Evolutionary conservation across 2,113 vertebrate species (phyloP), one percentile per base, ranked within the genome.

Genomic region (Grantiella picta): DNA sequence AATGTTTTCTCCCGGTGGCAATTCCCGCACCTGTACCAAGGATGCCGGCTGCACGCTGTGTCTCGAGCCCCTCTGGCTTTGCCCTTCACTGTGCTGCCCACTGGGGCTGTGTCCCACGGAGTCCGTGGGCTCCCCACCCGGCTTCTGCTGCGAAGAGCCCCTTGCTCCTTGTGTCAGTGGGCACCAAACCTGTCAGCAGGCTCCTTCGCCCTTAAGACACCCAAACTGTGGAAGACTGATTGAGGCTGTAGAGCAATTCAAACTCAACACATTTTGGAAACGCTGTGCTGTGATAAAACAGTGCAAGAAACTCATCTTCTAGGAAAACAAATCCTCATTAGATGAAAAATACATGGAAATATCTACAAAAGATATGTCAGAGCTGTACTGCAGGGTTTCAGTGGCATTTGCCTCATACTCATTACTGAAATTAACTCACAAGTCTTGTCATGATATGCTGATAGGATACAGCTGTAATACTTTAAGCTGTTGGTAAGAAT

Each of bases 381-480:
- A 82, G 63, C 20, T 61, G 47, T 66, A 82, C 52, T 82, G 65
- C 71, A 75, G 42, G 18, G 54, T 54, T 95, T 93, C 57, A 81
- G 79, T 79, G 82, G 75, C 75, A 92, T 90, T 95, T 89, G 83
- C 75, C 24, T 56, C 36, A 21, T 54, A 45, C 29, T 95, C 47
- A 8, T 75, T 95, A 89, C 23, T 66, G 57, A 94, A 97, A 96
- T 94, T 86, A 94, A 96, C 95, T 95, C 64, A 14, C 71, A 93
- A 95, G 82, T 65, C 66, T 92, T 95, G 68, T 56, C 85, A 96
- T 71, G 83, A 87, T 88, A 94, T 79, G 86, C 63, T 89, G 80
- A 86, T 71, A 93, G 89, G 82, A 82, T 90, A 90, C 57, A 64
- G 75, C 61, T 93, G 52, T 81, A 94, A 94, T 89, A 92, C 49